Conservation (phyloP, 2,888 invertebrate species). For the Pycnomerus fuliginosus region DNA sequence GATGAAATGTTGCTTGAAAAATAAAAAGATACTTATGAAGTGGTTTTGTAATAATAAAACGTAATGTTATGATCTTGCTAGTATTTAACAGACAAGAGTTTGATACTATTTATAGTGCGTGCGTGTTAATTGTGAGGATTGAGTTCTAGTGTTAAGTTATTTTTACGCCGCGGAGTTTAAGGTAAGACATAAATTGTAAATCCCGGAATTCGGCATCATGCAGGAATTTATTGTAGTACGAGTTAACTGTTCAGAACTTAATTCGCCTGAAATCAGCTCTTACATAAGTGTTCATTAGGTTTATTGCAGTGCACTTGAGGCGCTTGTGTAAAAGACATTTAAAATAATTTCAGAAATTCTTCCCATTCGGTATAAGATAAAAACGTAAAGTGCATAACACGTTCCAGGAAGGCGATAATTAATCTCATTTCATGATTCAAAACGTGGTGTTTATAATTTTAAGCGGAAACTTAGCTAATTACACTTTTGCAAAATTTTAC, state of each 20-base stretch:
- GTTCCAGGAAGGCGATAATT: slow-evolving; percentile 5
- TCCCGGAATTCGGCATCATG: too few species aligned
- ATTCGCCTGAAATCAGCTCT: too few species aligned
- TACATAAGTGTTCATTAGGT: slow-evolving; percentile 1
- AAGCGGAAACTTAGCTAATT: slow-evolving; percentile 10
- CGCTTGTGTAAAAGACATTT: background rate
- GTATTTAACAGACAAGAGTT: slow-evolving; percentile 9
- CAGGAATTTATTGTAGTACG: too few species aligned
- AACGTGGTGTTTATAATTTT: background rate
- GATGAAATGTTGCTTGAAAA: slow-evolving; percentile 27
- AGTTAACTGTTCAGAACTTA: too few species aligned
- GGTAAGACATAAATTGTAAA: slow-evolving; percentile 23
- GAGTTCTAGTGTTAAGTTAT: slow-evolving; percentile 14
- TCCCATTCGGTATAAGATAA: background rate
- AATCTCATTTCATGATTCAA: slow-evolving; percentile 3
- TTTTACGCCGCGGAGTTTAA: slow-evolving; percentile 22
- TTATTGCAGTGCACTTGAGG: background rate
- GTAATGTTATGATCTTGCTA: slow-evolving; percentile 25
- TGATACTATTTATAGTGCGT: slow-evolving; percentile 13
- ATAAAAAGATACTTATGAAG: too few species aligned
- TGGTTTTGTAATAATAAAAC: slow-evolving; percentile 20
- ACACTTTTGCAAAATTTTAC: slow-evolving; percentile 6
- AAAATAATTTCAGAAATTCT: background rate
- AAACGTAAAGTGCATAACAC: slow-evolving; percentile 2
- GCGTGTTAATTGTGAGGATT: slow-evolving; percentile 12